These are phyloP conservation scores for Halocynthia roretzi DNA, from an alignment of 23 tunicate species.

Conservation along the genomic window DNA sequence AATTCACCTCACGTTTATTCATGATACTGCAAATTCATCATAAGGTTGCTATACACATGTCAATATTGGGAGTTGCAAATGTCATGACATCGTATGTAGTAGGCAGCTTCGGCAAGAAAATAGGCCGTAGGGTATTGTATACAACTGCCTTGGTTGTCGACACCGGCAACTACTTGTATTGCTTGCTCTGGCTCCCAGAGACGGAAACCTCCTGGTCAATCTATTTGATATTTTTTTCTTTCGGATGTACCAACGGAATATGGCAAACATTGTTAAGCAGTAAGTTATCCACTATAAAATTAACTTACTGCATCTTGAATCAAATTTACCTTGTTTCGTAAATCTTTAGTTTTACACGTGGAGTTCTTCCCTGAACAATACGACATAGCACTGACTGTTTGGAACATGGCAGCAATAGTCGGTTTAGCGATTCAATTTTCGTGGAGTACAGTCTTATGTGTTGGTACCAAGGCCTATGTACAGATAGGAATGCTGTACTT, in stretches of 20 bases:
- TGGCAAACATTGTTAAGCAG: constrained; percentile 14
- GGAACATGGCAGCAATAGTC: neutral
- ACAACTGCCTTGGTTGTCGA: neutral
- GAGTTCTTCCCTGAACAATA: neutral
- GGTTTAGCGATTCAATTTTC: constrained; percentile 1
- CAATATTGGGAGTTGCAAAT: constrained; percentile 4
- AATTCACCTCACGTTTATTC: too few species aligned
- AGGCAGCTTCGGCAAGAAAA: neutral
- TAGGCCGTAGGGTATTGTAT: neutral
- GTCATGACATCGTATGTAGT: constrained; percentile 4
- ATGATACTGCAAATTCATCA: neutral
- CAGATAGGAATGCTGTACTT: neutral
- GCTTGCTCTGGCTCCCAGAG: constrained; percentile 10
- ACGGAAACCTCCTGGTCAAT: constrained; percentile 13
- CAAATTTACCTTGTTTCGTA: neutral
- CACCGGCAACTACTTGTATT: constrained; percentile 7
- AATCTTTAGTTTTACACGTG: neutral
- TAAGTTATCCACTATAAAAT: neutral
- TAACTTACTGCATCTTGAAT: neutral
- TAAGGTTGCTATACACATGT: constrained; percentile 2
- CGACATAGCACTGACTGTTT: neutral
- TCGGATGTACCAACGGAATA: constrained; percentile 11
- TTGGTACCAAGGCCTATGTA: neutral
- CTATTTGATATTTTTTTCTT: constrained; percentile 8
- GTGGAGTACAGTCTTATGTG: neutral